Conservation (phyloP, 2,113 vertebrate species). For the Hippoglossus stenolepis region DNA sequence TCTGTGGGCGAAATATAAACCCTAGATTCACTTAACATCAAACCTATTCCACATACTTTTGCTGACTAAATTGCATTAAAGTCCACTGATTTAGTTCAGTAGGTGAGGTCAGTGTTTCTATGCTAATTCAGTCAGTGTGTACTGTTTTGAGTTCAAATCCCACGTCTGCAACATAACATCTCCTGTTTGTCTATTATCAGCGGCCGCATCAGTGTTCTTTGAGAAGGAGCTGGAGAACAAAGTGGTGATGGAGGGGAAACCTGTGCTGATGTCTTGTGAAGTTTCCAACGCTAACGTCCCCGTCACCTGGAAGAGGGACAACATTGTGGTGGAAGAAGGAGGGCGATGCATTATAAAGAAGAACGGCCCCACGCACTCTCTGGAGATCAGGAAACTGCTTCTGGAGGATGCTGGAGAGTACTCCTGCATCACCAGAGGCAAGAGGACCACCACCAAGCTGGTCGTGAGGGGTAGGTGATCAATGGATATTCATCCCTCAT, state of each 20-base stretch:
- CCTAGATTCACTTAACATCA: too few relatives aligned
- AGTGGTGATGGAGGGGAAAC: slow-evolving; percentile 77
- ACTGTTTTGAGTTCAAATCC: not conserved
- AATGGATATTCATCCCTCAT: not conserved
- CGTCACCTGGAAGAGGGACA: slow-evolving; percentile 83
- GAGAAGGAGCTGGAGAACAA: slow-evolving; percentile 81
- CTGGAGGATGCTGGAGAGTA: slow-evolving; percentile 89
- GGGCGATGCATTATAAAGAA: slow-evolving; percentile 84
- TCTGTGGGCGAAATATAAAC: too few relatives aligned
- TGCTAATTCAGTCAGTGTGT: not conserved
- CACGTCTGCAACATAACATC: not conserved
- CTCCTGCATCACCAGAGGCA: slow-evolving; percentile 86
- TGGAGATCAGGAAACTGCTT: slow-evolving; percentile 84
- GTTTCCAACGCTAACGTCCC: slow-evolving; percentile 80
- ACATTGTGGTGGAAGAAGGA: slow-evolving; percentile 73
- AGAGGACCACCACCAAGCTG: slow-evolving; percentile 85
- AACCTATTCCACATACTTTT: too few relatives aligned
- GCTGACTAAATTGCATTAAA: too few relatives aligned
- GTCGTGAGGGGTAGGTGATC: slow-evolving; percentile 86
- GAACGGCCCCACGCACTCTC: slow-evolving; percentile 80
- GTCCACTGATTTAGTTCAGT: not conserved
- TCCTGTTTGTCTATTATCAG: slow-evolving; percentile 46
- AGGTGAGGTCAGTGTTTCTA: not conserved
- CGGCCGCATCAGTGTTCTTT: slow-evolving; percentile 83
- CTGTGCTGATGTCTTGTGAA: slow-evolving; percentile 77